phyloP scores from a whole-genome alignment of 2,113 vertebrate species.

The Nothoprocta pentlandii region DNA sequence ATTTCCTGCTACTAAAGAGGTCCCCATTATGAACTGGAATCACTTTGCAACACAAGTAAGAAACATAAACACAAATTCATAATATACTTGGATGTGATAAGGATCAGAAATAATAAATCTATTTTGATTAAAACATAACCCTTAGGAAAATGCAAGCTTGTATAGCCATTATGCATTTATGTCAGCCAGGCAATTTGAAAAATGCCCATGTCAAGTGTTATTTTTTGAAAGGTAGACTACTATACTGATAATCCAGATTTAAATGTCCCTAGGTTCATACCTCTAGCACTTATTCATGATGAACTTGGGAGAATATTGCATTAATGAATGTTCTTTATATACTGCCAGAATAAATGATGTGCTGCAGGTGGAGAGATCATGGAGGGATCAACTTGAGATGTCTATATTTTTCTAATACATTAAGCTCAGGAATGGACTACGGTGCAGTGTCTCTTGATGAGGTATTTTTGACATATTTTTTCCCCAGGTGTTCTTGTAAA shows the following conservation, averaged over 20 bases:
- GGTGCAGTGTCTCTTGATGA: background rate
- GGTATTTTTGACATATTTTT: slow-evolving; percentile 34
- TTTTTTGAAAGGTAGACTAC: background rate
- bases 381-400: slow-evolving; percentile 12
- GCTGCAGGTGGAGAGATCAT: slow-evolving; percentile 10
- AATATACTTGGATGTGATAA: background rate
- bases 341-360: slow-evolving; percentile 13
- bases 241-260: background rate
- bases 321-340: slow-evolving; percentile 12
- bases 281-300: background rate
- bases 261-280: slow-evolving; percentile 3
- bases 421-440: background rate
- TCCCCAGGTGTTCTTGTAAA: slow-evolving; percentile 26
- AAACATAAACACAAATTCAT: background rate
- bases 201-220: background rate
- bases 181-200: background rate
- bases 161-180: background rate
- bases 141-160: background rate
- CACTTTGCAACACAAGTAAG: background rate
- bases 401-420: slow-evolving; percentile 29
- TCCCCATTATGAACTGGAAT: background rate
- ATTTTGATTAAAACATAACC: slow-evolving; percentile 1
- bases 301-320: slow-evolving; percentile 12
- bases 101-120: background rate
- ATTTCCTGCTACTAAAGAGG: background rate